Base-by-base conservation (phyloP, 2,888 invertebrate genomes). In the Leucophenga montana region DNA sequence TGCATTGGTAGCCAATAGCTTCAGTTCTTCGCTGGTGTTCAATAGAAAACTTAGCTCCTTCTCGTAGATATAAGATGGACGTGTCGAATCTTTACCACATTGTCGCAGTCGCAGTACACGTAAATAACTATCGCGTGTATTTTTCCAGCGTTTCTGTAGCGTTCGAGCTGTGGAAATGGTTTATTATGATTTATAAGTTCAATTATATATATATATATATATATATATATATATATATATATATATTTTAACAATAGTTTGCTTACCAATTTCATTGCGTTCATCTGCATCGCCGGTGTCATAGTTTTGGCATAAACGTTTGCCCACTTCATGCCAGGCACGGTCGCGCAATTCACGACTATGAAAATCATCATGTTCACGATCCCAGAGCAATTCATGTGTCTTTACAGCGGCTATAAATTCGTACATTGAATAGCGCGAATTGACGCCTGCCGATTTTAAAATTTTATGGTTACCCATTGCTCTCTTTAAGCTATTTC, bases 401-500 rank as follows among this genome's bases (percentile, higher is more conserved):
- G 71, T 71, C 16, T 78, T 74, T 1, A 84, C 77, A 1, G 82
- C 77, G 9, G 80, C 75, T 33, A 84, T 82, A 6, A 84, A 84
- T 54, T 85, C 82, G 44, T 80, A 80, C 78, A 84, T 82, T 2
- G 82, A 81, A 48, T 82, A 84, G 0, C 77, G 65, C 18, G 68
- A 33, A 46, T 20, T 48, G 39, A 66, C 66, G 68, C 54, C 71
- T 31, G 80, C 81, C 11, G 80, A 77, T 68, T 80, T 78, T 0
- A 84, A n/a, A 18, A 78, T 75, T 67, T 80, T 83, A 64, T 80
- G 78, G 48, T 82, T 82, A 13, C 80, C 80, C 80, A 84, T 83
- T 14, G n/a, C 54, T 53, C 53, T 66, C 8, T 1, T 50, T 46
- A 39, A 22, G 3, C 4, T 44, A 18, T 33, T 14, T 18, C 14